A percentile compares a stretch with the other conserved stretches of the same genome.
phyloP scores from a whole-genome alignment of 2,113 vertebrate species.

The Phalacrocorax pelagicus region DNA sequence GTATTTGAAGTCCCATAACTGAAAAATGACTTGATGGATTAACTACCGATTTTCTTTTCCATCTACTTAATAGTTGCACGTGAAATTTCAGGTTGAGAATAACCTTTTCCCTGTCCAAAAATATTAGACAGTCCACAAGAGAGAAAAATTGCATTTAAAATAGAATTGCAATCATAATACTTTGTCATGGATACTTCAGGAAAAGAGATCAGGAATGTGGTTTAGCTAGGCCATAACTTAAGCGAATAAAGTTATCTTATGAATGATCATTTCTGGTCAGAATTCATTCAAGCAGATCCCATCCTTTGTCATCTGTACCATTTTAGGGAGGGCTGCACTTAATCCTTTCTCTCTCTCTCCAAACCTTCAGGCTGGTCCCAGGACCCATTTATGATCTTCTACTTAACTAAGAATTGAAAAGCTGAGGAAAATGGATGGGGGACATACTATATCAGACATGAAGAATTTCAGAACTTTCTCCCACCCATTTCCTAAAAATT shows the following conservation, averaged over 20 bases:
- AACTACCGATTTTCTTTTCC: slow-evolving; percentile 17
- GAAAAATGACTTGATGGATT: slow-evolving; percentile 5
- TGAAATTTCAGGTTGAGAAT: background rate
- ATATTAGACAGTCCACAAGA: background rate
- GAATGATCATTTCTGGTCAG: background rate
- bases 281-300: background rate
- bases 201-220: background rate
- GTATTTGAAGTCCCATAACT: background rate
- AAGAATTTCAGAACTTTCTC: background rate
- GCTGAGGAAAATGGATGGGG: background rate
- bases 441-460: background rate
- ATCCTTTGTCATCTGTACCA: background rate
- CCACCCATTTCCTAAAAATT: background rate
- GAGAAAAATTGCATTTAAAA: slow-evolving; percentile 24
- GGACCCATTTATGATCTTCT: background rate
- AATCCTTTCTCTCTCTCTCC: background rate
- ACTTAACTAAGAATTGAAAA: background rate
- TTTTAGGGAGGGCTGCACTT: background rate
- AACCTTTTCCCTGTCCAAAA: background rate
- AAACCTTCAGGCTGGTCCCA: background rate
- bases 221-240: background rate
- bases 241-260: background rate
- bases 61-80: background rate
- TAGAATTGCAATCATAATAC: background rate
- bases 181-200: background rate